A percentile compares a stretch with the other conserved stretches of the same genome.
Conservation (phyloP, 2,888 invertebrate species). For the Temnothorax unifasciatus region DNA sequence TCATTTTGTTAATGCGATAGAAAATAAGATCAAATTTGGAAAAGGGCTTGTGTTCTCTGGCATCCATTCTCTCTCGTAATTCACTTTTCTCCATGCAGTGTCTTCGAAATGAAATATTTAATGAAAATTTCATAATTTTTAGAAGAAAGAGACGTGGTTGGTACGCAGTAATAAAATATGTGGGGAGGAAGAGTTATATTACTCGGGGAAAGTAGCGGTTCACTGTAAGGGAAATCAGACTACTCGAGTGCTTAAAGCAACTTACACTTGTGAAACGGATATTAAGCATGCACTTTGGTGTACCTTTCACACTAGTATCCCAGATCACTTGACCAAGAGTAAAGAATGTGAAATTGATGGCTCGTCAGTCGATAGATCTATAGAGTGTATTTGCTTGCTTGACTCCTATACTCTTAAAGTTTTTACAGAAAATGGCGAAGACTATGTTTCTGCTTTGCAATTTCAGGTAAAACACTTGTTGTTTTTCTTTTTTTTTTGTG, state of each 20-base stretch:
- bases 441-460: conserved; percentile 93
- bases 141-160: conserved; percentile 85
- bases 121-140: background rate
- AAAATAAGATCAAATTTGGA: background rate
- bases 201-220: conserved; percentile 93
- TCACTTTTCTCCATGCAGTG: background rate
- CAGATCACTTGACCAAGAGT: conserved; percentile 86
- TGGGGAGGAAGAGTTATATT: conserved; percentile 95
- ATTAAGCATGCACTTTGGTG: conserved; percentile 94
- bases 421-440: conserved; percentile 93
- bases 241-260: conserved; percentile 84
- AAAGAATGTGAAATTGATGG: conserved; percentile 87
- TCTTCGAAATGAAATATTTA: background rate
- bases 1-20: background rate
- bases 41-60: background rate
- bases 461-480: conserved; percentile 86
- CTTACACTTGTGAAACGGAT: conserved; percentile 94
- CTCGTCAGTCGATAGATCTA: conserved; percentile 85
- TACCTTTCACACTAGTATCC: conserved; percentile 87
- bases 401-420: conserved; percentile 93
- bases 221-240: conserved; percentile 82
- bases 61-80: conserved; percentile 2
- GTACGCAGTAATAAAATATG: conserved; percentile 87
- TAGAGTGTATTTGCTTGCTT: conserved; percentile 91
- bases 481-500: background rate